Evolutionary conservation across 1,140 invertebrate species (phyloP).

Genomic region (Trichomalopsis sarcophagae): DNA sequence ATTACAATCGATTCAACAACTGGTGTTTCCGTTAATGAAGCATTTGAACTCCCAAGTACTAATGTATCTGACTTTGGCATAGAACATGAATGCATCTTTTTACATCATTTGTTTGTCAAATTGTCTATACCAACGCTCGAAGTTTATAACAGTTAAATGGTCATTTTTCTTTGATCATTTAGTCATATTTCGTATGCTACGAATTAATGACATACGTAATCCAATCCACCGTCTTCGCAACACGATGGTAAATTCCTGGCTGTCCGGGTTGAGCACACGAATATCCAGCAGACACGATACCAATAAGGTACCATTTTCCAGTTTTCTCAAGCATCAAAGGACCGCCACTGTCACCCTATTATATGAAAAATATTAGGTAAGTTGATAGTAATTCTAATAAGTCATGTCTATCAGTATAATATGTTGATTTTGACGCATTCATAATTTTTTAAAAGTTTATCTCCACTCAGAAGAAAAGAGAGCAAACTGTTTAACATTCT

Average conservation of each 20-base stretch:
- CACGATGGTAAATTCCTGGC: constrained; percentile 95
- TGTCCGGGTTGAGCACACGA: constrained; percentile 93
- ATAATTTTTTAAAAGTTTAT: neutral
- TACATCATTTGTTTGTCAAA: neutral
- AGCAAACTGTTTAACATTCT: too few species aligned
- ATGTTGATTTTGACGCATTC: neutral
- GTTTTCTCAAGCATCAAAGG: constrained; percentile 91
- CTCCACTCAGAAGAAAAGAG: too few species aligned
- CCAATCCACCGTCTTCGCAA: constrained; percentile 95
- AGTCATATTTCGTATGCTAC: constrained; percentile 55
- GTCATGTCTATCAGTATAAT: constrained; percentile 13
- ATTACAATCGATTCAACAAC: constrained; percentile 16
- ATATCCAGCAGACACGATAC: constrained; percentile 95
- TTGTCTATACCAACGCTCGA: neutral
- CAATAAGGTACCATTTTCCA: constrained; percentile 91
- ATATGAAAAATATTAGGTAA: constrained; percentile 46
- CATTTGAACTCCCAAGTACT: neutral
- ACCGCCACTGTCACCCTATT: constrained; percentile 90
- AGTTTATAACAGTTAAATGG: neutral
- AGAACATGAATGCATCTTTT: neutral
- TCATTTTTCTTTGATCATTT: neutral
- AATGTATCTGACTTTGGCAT: constrained; percentile 32
- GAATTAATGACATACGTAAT: constrained; percentile 79
- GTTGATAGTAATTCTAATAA: constrained; percentile 53
- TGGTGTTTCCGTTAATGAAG: neutral